Evolutionary conservation across 37 sponge, comb jelly and placozoan genomes (phyloP).

Genomic region (Oopsacas minuta): DNA sequence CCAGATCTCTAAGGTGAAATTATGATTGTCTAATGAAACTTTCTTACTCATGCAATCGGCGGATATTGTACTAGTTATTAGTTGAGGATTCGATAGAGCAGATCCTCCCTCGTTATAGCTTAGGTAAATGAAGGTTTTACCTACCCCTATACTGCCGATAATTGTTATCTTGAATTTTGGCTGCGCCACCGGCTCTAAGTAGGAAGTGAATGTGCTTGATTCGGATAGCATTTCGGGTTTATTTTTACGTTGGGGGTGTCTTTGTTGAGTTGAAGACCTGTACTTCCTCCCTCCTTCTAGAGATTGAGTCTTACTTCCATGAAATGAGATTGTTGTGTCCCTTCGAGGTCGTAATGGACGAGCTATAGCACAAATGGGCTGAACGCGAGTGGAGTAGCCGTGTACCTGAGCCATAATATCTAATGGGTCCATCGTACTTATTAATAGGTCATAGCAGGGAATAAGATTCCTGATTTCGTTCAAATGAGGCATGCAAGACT

Average conservation of each 20-base stretch:
- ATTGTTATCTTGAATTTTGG: neutral
- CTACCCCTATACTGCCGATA: neutral
- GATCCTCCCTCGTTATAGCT: neutral
- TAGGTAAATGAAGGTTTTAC: neutral
- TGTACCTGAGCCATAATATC: neutral
- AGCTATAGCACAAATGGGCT: neutral
- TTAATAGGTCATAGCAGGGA: neutral
- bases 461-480: neutral
- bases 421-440: neutral
- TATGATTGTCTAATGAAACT: neutral
- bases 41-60: neutral
- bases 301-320: neutral
- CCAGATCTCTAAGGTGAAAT: neutral
- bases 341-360: neutral
- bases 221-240: neutral
- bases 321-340: neutral
- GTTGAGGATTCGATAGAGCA: neutral
- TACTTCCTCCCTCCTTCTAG: neutral
- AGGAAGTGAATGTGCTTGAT: neutral
- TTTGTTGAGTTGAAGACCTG: neutral
- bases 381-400: neutral
- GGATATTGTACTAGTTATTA: neutral
- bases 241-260: neutral
- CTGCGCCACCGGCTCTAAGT: neutral
- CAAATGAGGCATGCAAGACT: neutral